Evolutionary conservation across 1,140 invertebrate species (phyloP), one percentile per base, ranked within the genome.

Genomic region (Drosophila auraria): DNA sequence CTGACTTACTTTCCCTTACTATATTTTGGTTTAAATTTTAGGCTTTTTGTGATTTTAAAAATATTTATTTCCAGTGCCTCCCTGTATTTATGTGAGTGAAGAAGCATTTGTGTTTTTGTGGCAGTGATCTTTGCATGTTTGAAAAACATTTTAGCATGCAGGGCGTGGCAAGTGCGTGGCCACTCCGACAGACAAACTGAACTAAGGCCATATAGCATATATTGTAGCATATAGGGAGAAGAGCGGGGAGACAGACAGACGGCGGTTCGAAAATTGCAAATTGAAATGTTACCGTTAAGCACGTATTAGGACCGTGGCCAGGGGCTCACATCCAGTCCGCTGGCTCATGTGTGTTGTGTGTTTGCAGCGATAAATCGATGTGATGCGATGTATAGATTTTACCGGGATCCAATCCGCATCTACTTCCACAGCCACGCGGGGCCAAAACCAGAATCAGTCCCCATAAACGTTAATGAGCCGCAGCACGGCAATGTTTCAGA

Each of bases 221-320:
- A 56, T 27, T 9, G n/a, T 2, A n/a, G 12, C 53, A 44, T 12
- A 36, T 7, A 3, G 36, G 42, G 60, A 54, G 44, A 60, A n/a
- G 17, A 5, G 54, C 3, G n/a, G 15, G 11, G 33, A 51, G 61
- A 36, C 57, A 53, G 30, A 36, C 61, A 53, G 60, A 61, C 77
- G 62, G 69, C 58, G 45, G 59, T 68, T 71, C 58, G 71, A 68
- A 73, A 87, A 81, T 89, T 89, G 84, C 84, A 89, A 87, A 87
- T 87, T 87, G 86, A 89, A 87, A 87, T 87, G 84, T 87, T 87
- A 87, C 81, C 81, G 87, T 81, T 84, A 90, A 90, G 84, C 86
- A 89, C 86, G 84, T 87, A 87, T 87, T 89, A 78, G 77, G 77
- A 64, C 71, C 77, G 64, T 73, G 77, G 60, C 63, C 53, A 7